Evolutionary conservation across 1,140 invertebrate species (phyloP), one percentile per base, ranked within the genome.

Genomic region (Sitophilus oryzae): DNA sequence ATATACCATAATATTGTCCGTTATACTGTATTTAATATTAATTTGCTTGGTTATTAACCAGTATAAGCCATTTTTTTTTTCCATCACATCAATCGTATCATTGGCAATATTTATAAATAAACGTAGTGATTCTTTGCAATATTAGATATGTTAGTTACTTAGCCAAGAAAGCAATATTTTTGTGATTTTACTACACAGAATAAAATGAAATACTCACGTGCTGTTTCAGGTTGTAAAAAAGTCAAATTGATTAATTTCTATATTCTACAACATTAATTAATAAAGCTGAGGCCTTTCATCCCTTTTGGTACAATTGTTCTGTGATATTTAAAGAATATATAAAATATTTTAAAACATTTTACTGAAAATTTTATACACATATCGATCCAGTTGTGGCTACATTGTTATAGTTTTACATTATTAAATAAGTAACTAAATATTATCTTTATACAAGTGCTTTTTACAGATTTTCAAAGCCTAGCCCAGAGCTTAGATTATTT

Each of bases 311-410:
- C 19, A 42, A 18, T 19, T 18, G n/a, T 18, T 42, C 40, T 42
- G 40, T 42, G 40, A 42, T 42, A 42, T 42, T 42, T 42, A 42
- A 42, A 42, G 11, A 42, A 21, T 20, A 42, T 40, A 14, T 42
- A 21, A 42, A 42, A 42, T 42, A 18, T 42, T 19, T 42, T 18
- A 42, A 42, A 42, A 42, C 18, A 18, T 19, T 20, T 18, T 42
- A 42, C 11, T 42, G 2, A 42, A 42, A 19, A 19, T 42, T 42
- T 42, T 42, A 18, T 42, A 6, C 25, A n/a, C n/a, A n/a, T n/a
- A n/a, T n/a, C n/a, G n/a, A n/a, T n/a, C n/a, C n/a, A n/a, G n/a
- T n/a, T n/a, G n/a, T n/a, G n/a, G n/a, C n/a, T n/a, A n/a, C 6
- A 38, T 5, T 16, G 8, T 6, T 14, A n/a, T 38, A 16, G 18